A percentile compares a stretch with the other conserved stretches of the same genome.
These are phyloP conservation scores for Vesta saturnalis DNA, from an alignment of 2,888 invertebrate species.

Conservation along the genomic window DNA sequence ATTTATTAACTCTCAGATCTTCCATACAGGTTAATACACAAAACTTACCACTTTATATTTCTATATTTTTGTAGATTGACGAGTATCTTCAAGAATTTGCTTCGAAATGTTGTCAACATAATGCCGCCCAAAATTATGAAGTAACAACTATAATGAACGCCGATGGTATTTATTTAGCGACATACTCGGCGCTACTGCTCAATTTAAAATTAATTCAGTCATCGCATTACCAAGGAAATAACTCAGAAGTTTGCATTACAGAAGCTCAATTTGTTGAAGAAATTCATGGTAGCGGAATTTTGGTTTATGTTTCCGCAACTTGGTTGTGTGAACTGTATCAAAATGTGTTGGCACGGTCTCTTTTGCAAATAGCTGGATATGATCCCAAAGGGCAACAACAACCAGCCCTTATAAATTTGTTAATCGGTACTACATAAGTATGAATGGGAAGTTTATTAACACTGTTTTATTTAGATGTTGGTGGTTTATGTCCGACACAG, in stretches of 20 bases:
- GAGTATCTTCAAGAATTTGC: constrained; percentile 92
- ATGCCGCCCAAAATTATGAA: constrained; percentile 71
- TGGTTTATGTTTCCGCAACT: constrained; percentile 91
- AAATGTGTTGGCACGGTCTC: constrained; percentile 78
- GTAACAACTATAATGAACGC: constrained; percentile 88
- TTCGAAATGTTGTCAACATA: constrained; percentile 89
- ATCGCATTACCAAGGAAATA: constrained; percentile 74
- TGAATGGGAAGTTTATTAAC: neutral
- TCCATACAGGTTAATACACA: constrained; percentile 73
- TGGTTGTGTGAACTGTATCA: constrained; percentile 95
- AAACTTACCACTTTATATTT: neutral
- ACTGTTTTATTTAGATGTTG: constrained; percentile 73
- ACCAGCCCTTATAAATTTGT: constrained; percentile 75
- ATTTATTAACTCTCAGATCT: constrained; percentile 77
- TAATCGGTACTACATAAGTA: constrained; percentile 71
- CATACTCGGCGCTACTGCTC: constrained; percentile 84
- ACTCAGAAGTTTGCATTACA: constrained; percentile 67
- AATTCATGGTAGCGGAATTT: constrained; percentile 90
- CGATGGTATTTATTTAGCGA: constrained; percentile 92
- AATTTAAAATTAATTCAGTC: constrained; percentile 81
- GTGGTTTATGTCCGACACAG: constrained; percentile 84
- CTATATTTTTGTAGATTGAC: constrained; percentile 70
- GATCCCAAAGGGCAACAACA: constrained; percentile 67
- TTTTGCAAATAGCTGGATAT: constrained; percentile 76
- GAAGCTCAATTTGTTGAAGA: constrained; percentile 93